Conservation (phyloP, 2,113 vertebrate genomes). For the Scytalopus superciliaris region DNA sequence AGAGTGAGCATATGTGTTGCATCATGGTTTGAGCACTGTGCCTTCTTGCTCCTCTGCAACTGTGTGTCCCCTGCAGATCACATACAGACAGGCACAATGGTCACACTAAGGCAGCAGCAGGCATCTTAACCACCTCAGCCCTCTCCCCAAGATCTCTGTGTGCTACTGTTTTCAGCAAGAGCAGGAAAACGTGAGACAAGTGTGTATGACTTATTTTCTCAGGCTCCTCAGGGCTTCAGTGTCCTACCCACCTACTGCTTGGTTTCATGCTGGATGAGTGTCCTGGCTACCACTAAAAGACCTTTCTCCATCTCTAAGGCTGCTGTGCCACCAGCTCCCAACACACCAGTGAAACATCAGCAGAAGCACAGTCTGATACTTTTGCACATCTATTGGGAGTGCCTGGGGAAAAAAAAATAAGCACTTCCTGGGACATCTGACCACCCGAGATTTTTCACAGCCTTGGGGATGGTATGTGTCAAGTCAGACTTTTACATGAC, state of each 20-base stretch:
- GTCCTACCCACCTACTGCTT: background rate
- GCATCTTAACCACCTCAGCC: background rate
- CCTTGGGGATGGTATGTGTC: background rate
- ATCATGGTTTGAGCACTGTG: background rate
- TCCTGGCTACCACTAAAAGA: background rate
- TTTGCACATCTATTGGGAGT: background rate
- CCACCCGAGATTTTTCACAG: background rate
- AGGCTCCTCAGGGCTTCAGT: background rate
- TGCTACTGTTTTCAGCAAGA: background rate
- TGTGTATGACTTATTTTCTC: background rate
- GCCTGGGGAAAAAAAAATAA: background rate
- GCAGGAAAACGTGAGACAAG: background rate
- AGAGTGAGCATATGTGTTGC: background rate
- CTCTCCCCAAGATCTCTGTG: background rate
- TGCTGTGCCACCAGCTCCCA: background rate
- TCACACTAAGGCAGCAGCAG: background rate
- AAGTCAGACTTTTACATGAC: background rate
- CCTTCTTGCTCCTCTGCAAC: background rate
- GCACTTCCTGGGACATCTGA: background rate
- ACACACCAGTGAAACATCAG: accelerated
- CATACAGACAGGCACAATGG: accelerated
- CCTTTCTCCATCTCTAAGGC: background rate
- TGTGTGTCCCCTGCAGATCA: background rate
- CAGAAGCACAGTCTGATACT: background rate
- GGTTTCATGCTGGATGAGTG: background rate